Base-by-base conservation (phyloP, 1,140 invertebrate species). In the Metopolophium dirhodum region DNA sequence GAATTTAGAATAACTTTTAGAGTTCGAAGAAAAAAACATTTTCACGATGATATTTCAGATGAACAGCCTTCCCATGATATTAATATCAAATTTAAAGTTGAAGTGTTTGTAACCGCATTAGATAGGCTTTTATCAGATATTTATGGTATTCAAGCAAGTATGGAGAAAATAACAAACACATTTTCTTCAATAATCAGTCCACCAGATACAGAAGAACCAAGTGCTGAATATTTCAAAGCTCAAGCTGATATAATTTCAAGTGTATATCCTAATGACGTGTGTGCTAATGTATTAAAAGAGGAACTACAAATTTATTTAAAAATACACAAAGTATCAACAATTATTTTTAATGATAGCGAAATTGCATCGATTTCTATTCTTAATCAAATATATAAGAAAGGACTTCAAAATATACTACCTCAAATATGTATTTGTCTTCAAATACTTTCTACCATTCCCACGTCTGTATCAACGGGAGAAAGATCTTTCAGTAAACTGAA, bases 1-100 rank as follows among this genome's bases (percentile, higher is more conserved):
- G 68, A 77, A 77, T 77, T 77, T n/a, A 77, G 26, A 30, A 11
- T 77, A 77, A 77, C 68, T 77, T 77, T 30, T n/a, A 77, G 68
- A 77, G 68, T 77, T 77, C 68, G 68, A 77, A 77, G 30, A 77
- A 77, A 77, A 77, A 77, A 77, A 77, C 68, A 77, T 77, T 77
- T 77, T 77, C 68, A 77, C 30, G 30, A 77, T 77, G 68, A 77
- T 77, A 77, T 77, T 77, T n/a, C 2, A 77, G 68, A 77, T n/a
- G 68, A 77, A 77, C 30, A 77, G 68, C 30, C 30, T 77, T 77
- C n/a, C 68, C n/a, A n/a, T n/a, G 30, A 77, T 77, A 77, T 77
- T n/a, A 9, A 77, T n/a, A 77, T 18, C 30, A 77, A 77, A n/a
- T 77, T 77, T 77, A n/a, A 77, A 77, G 68, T 77, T 77, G 68